These are phyloP conservation scores for Calephelis perditalis DNA, from an alignment of 2,888 invertebrate genomes.

Conservation along the genomic window DNA sequence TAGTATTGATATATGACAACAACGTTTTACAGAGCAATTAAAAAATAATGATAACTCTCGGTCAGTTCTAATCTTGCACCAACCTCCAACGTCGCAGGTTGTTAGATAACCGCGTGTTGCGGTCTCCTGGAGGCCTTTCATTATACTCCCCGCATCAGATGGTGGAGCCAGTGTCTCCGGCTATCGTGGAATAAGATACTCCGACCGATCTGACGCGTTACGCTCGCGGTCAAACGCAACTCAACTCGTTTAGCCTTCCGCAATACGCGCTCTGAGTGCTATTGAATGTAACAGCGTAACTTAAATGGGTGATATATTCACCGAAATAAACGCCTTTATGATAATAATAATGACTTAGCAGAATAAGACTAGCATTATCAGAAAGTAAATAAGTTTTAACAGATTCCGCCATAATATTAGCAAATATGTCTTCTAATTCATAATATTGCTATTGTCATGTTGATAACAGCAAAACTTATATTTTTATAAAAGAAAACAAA, in stretches of 20 bases:
- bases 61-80: background rate
- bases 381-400: too few species aligned
- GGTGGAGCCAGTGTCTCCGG: slow-evolving; percentile 1
- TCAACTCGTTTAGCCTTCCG: slow-evolving; percentile 3
- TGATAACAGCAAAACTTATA: too few species aligned
- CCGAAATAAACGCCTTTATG: background rate
- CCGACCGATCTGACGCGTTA: background rate
- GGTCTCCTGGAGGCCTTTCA: background rate
- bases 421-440: too few species aligned
- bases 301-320: background rate
- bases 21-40: too few species aligned
- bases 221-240: slow-evolving; percentile 1
- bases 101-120: background rate
- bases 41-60: background rate
- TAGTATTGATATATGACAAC: too few species aligned
- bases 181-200: background rate
- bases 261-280: slow-evolving; percentile 1
- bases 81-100: background rate
- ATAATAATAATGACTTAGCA: too few species aligned
- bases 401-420: too few species aligned
- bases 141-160: background rate
- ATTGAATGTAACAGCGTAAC: background rate
- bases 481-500: too few species aligned
- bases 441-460: too few species aligned
- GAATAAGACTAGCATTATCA: too few species aligned